A percentile compares a stretch with the other conserved stretches of the same genome.
Conservation (phyloP, 1,140 invertebrate species). For the Ceratina calcarata region DNA sequence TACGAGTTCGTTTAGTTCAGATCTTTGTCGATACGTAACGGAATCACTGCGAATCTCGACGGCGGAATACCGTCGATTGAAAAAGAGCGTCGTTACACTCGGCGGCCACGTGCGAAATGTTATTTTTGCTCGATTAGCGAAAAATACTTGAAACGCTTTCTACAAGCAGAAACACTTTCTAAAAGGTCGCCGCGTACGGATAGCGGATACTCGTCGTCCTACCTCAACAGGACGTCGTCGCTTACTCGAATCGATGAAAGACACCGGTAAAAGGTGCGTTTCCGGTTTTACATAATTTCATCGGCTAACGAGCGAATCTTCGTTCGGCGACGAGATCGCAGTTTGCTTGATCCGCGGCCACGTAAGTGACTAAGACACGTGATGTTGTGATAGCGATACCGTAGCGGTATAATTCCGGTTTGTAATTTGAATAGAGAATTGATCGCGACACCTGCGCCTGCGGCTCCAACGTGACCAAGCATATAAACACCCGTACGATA, state of each 20-base stretch:
- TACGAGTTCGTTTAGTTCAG: slow-evolving; percentile 9
- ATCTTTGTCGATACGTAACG: slow-evolving; percentile 17
- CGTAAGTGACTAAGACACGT: neutral
- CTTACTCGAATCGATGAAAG: neutral
- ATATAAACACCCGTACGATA: slow-evolving; percentile 6
- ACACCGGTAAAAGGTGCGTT: neutral
- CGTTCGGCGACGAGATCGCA: slow-evolving; percentile 16
- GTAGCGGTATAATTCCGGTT: slow-evolving; percentile 33
- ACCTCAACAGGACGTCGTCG: neutral
- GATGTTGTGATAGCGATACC: neutral
- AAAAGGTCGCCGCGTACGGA: slow-evolving; percentile 17
- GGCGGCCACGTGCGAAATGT: neutral
- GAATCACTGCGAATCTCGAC: slow-evolving; percentile 38
- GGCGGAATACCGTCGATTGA: neutral
- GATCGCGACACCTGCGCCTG: slow-evolving; percentile 46
- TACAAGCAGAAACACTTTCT: slow-evolving; percentile 41
- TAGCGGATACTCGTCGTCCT: neutral
- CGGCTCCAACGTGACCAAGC: slow-evolving; percentile 1
- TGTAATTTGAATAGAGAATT: slow-evolving; percentile 49
- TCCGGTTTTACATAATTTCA: slow-evolving; percentile 14
- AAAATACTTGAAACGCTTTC: slow-evolving; percentile 41
- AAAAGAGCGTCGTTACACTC: neutral
- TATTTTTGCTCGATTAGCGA: slow-evolving; percentile 22
- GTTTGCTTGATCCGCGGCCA: slow-evolving; percentile 28
- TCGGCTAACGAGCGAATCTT: neutral